A percentile compares a stretch with the other conserved stretches of the same genome.
Evolutionary conservation across 2,797 vertebrate species (phyloP).

Genomic region (Danio albolineatus): DNA sequence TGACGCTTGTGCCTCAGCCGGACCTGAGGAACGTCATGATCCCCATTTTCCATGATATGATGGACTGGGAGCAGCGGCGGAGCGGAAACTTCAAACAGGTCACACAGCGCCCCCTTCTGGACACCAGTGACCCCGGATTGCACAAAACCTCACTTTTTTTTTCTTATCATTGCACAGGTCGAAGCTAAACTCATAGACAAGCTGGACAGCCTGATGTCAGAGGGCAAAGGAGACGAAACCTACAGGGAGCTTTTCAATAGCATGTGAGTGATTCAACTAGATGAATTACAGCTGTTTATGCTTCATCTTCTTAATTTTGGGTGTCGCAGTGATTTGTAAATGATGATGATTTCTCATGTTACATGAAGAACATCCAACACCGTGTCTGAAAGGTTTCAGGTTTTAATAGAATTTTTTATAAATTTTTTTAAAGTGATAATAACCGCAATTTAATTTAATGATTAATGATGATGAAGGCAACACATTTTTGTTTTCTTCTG

Average conservation of each 20-base stretch:
- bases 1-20: slow-evolving; percentile 96
- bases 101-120: slow-evolving; percentile 56
- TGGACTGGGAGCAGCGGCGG: slow-evolving; percentile 98
- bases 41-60: slow-evolving; percentile 99
- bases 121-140: too few species aligned
- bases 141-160: background rate
- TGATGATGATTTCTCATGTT: too few species aligned
- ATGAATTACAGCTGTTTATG: too few species aligned
- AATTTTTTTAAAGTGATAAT: too few species aligned
- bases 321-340: too few species aligned
- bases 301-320: too few species aligned
- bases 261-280: slow-evolving; percentile 77
- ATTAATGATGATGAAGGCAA: too few species aligned
- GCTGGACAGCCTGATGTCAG: slow-evolving; percentile 98
- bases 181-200: slow-evolving; percentile 99
- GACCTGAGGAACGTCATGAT: slow-evolving; percentile 99
- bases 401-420: too few species aligned
- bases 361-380: too few species aligned
- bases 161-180: slow-evolving; percentile 78
- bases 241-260: slow-evolving; percentile 95
- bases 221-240: slow-evolving; percentile 97
- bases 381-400: too few species aligned
- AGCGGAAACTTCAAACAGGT: slow-evolving; percentile 99
- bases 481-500: too few species aligned
- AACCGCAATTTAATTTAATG: too few species aligned